These are phyloP conservation scores for Hirtodrosophila trivittata DNA, from an alignment of 2,888 invertebrate genomes.

Conservation along the genomic window DNA sequence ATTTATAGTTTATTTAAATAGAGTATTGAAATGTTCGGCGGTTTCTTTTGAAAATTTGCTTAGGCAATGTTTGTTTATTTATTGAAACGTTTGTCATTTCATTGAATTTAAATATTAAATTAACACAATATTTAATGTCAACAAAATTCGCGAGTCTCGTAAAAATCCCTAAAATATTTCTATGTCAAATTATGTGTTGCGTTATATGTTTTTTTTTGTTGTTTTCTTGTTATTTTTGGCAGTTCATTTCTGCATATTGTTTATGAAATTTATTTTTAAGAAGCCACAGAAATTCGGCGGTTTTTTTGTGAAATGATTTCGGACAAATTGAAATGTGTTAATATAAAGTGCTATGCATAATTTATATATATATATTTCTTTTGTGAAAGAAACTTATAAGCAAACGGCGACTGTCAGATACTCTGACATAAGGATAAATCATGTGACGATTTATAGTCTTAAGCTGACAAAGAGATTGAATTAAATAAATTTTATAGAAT, in stretches of 20 bases:
- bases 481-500: too few relatives aligned
- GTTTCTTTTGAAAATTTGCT: background rate
- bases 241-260: slow-evolving; percentile 42
- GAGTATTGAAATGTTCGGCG: slow-evolving; percentile 16
- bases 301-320: slow-evolving; percentile 40
- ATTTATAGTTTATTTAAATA: too few relatives aligned
- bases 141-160: slow-evolving; percentile 57
- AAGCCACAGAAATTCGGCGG: slow-evolving; percentile 30
- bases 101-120: slow-evolving; percentile 76
- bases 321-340: slow-evolving; percentile 77
- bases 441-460: too few relatives aligned
- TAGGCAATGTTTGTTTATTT: slow-evolving; percentile 23
- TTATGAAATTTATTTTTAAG: slow-evolving; percentile 43
- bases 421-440: background rate
- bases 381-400: too few relatives aligned
- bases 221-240: slow-evolving; percentile 23
- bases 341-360: slow-evolving; percentile 56
- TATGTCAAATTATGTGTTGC: slow-evolving; percentile 45
- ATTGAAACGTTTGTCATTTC: slow-evolving; percentile 55
- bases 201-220: slow-evolving; percentile 18
- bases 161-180: slow-evolving; percentile 64
- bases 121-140: slow-evolving; percentile 75
- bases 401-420: background rate
- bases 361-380: slow-evolving; percentile 37
- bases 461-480: too few relatives aligned